These are phyloP conservation scores for Esox masquinongy DNA, from an alignment of 2,797 vertebrate genomes.

Conservation along the genomic window DNA sequence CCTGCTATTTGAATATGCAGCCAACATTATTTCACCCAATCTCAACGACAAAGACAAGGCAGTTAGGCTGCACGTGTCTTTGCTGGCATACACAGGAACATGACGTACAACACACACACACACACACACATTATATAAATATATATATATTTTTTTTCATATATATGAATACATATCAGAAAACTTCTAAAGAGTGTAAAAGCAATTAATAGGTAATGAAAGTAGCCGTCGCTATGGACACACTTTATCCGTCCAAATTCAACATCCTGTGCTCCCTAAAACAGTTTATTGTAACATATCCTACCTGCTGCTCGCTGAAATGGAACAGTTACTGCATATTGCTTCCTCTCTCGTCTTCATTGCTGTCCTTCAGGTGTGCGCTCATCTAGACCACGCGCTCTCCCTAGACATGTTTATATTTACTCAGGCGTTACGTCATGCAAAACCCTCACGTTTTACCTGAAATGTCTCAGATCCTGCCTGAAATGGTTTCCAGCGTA, in stretches of 20 bases:
- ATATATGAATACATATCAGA: not conserved
- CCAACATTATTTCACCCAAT: not conserved
- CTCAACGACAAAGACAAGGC: not conserved
- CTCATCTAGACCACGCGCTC: slow-evolving; percentile 13
- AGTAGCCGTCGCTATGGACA: not conserved
- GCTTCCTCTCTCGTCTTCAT: slow-evolving; percentile 33
- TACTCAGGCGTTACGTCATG: slow-evolving; percentile 38
- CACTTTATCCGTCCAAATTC: not conserved
- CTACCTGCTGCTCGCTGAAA: slow-evolving; percentile 36
- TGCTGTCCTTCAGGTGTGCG: slow-evolving; percentile 10
- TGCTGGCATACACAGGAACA: not conserved
- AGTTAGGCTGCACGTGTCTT: not conserved
- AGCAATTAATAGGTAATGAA: not conserved
- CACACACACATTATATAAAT: too few species aligned
- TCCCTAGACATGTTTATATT: slow-evolving; percentile 40
- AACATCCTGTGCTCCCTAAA: not conserved
- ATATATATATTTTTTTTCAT: too few species aligned
- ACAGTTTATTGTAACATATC: slow-evolving; percentile 28
- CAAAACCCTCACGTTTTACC: slow-evolving; percentile 20
- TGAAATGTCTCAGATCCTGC: not conserved
- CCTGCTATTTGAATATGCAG: not conserved
- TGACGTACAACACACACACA: not conserved
- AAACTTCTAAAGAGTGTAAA: not conserved
- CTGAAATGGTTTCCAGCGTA: not conserved
- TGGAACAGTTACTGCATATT: not conserved